Evolutionary conservation across 2,888 invertebrate genomes (phyloP), one percentile per base, ranked within the genome.

Genomic region (Serrognathus titanus): DNA sequence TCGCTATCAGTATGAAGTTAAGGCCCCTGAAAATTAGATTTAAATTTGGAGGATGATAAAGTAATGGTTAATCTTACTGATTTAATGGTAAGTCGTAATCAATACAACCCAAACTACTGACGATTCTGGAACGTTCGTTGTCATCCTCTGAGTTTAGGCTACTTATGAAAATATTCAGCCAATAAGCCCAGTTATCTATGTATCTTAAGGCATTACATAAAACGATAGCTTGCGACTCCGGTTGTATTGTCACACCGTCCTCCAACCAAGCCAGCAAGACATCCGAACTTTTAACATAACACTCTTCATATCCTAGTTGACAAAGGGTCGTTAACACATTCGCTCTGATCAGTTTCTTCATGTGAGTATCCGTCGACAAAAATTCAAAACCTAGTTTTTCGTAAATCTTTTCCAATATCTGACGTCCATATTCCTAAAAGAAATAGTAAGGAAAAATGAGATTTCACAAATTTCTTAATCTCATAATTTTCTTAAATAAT

Each of bases 81-180:
- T 31, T 31, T 31, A 31, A 31, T 31, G 4, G 1, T 31, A 31
- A 31, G 24, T 37, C 1, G 41, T 52, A 3, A 53, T 37, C 11
- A 3, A 24, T 81, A 66, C 91, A 91, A 7, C 87, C 86, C 48
- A 92, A 71, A 0, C 86, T 81, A 0, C 78, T 77, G 43, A 89
- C 78, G 0, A 90, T 74, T n/a, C 80, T 78, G 1, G 79, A 74
- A 58, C 84, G 82, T 60, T 86, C 85, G 1, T 84, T 82, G 6
- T 86, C 83, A 55, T 85, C 82, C 0, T 79, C 75, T 1, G 82
- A 81, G 0, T 63, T 64, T 48, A 77, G 66, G 66, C 86, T 85
- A 56, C 76, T 77, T 0, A 79, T 57, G 79, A 83, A 85, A 9
- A 86, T 77, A 74, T 82, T 87, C 49, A 86, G 74, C 79, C 88